These are phyloP conservation scores for Loris lydekkerianus DNA, from an alignment of 2,797 vertebrate genomes.

Conservation along the genomic window DNA sequence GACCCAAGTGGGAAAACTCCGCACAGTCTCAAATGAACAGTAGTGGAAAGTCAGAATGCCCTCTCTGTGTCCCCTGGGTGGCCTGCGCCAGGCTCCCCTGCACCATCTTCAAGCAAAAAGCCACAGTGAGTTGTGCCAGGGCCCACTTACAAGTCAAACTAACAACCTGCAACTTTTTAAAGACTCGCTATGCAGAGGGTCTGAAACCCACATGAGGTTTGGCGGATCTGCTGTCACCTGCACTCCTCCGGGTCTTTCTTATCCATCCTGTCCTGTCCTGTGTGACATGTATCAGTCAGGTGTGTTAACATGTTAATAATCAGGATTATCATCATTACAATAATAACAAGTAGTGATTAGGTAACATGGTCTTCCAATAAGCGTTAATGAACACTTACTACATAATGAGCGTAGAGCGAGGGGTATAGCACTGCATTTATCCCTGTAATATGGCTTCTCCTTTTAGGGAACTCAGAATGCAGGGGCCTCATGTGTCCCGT, in stretches of 20 bases:
- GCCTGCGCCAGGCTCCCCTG: not conserved
- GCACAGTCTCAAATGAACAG: not conserved
- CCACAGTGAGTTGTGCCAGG: not conserved
- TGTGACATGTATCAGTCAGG: not conserved
- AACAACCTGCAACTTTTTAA: not conserved
- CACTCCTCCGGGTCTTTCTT: not conserved
- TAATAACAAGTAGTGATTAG: not conserved
- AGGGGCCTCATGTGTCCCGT: not conserved
- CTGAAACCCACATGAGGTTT: not conserved
- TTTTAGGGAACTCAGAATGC: not conserved
- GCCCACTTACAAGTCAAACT: not conserved
- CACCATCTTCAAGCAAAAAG: not conserved
- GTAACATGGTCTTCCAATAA: not conserved
- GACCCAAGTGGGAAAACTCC: not conserved
- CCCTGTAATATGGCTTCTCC: not conserved
- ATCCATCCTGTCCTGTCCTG: not conserved
- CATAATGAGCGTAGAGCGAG: not conserved
- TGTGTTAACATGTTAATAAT: not conserved
- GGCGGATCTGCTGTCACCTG: not conserved
- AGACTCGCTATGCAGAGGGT: not conserved
- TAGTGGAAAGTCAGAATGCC: not conserved
- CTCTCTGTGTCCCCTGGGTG: not conserved
- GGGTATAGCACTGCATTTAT: not conserved
- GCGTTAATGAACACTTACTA: not conserved
- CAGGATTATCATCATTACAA: not conserved